A percentile compares a stretch with the other conserved stretches of the same genome.
These are phyloP conservation scores for Neotragus pygmaeus DNA, from an alignment of 2,113 vertebrate species.

Conservation along the genomic window DNA sequence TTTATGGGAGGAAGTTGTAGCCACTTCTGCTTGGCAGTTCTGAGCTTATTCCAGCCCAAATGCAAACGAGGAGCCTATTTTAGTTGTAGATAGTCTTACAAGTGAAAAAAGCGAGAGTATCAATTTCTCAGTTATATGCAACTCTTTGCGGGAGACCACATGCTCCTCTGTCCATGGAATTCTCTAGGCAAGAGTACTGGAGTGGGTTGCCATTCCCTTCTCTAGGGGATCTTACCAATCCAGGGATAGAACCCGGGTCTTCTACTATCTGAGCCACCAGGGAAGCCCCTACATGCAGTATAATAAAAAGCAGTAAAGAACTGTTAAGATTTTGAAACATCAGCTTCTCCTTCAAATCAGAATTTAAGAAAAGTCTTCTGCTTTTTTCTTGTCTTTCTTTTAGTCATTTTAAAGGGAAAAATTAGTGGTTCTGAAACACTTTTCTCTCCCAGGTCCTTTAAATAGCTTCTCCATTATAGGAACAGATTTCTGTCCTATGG, in stretches of 20 bases:
- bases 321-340: not conserved
- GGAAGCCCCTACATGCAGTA: not conserved
- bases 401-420: not conserved
- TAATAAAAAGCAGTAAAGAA: not conserved
- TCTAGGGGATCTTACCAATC: not conserved
- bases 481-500: not conserved
- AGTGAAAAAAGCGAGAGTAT: not conserved
- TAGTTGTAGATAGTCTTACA: not conserved
- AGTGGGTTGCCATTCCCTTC: not conserved
- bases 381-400: not conserved
- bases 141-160: not conserved
- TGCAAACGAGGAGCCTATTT: not conserved
- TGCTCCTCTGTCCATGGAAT: not conserved
- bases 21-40: not conserved
- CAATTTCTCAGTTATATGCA: not conserved
- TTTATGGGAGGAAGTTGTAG: not conserved
- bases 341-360: not conserved
- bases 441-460: not conserved
- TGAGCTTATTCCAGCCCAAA: not conserved
- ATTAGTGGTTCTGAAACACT: not conserved
- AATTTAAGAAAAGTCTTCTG: not conserved
- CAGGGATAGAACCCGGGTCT: accelerated
- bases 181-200: not conserved
- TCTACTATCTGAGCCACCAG: not conserved
- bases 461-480: not conserved